Conservation (phyloP, 2,888 invertebrate genomes). For the Nineta flava region DNA sequence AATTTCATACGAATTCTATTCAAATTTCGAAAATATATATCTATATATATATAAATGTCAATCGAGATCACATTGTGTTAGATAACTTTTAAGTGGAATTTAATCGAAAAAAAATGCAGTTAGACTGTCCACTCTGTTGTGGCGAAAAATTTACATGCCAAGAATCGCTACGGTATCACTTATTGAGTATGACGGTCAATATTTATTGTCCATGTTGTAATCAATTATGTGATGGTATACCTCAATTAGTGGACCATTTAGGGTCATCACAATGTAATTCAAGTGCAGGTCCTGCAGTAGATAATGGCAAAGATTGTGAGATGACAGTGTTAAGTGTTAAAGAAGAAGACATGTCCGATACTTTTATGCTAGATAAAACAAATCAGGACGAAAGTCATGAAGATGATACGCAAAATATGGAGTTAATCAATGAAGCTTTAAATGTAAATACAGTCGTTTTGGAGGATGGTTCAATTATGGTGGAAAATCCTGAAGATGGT, state of each 20-base stretch:
- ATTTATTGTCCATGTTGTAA: conserved; percentile 43
- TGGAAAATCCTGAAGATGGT: conserved; percentile 13
- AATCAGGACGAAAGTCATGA: conserved; percentile 12
- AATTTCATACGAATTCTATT: not conserved
- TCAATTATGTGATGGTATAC: conserved; percentile 33
- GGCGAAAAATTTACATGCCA: conserved; percentile 40
- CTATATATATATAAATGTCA: no score
- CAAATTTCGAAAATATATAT: not conserved
- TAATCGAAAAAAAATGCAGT: conserved; percentile 19
- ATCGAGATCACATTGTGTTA: no score
- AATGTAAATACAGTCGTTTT: conserved; percentile 24
- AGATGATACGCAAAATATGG: conserved; percentile 18
- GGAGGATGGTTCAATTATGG: conserved; percentile 31
- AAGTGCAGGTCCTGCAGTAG: conserved; percentile 16
- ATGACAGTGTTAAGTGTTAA: conserved; percentile 1
- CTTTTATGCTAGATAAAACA: not conserved
- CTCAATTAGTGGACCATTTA: conserved; percentile 40
- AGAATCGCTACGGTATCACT: conserved; percentile 33
- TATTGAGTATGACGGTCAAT: conserved; percentile 37
- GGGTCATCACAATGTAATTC: conserved; percentile 14
- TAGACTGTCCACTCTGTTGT: conserved; percentile 49
- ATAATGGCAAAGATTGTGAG: conserved; percentile 9
- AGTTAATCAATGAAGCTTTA: conserved; percentile 11
- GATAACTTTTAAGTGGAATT: not conserved
- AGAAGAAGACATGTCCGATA: conserved; percentile 9